Percentiles rank a stretch among this genome's conserved stretches.
Evolutionary conservation across 37 sponge, comb jelly and placozoan species (phyloP).

Genomic region (Sycon ciliatum): DNA sequence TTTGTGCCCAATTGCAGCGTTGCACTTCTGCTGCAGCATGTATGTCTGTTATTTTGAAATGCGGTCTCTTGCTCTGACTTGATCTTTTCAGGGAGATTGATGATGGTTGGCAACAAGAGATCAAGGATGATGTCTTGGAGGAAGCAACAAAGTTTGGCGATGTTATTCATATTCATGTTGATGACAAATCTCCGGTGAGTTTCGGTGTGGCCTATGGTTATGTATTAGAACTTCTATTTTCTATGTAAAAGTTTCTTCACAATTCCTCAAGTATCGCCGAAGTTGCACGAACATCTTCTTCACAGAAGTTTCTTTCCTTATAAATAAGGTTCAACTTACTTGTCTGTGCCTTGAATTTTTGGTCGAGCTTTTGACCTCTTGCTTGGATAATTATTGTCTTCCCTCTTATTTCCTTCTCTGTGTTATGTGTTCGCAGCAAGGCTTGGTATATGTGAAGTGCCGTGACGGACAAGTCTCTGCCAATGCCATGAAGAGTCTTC

Average conservation of each 20-base stretch:
- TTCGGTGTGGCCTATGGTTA: neutral
- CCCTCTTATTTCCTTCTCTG: neutral
- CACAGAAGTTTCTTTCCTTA: too few species aligned
- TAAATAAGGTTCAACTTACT: too few species aligned
- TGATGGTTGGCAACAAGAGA: conserved; percentile 73
- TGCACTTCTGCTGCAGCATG: too few species aligned
- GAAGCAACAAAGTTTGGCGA: conserved; percentile 71
- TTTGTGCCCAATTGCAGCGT: neutral
- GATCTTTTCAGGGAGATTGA: conserved; percentile 57
- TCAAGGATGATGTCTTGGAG: conserved; percentile 81
- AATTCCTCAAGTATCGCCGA: too few species aligned
- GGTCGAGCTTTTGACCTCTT: too few species aligned
- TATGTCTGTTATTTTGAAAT: neutral
- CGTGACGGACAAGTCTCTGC: conserved; percentile 66
- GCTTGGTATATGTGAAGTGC: conserved; percentile 89
- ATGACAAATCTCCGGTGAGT: conserved; percentile 42
- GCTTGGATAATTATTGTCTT: conserved; percentile 11
- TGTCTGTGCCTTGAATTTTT: too few species aligned
- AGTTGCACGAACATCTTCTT: too few species aligned
- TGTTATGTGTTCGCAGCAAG: conserved; percentile 29
- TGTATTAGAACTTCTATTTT: neutral
- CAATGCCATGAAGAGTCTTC: conserved; percentile 59
- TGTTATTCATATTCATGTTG: conserved; percentile 88
- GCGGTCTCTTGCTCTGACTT: neutral
- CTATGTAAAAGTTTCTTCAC: conserved; percentile 29